Base-by-base conservation (phyloP, 2,888 invertebrate genomes). In the Neelides folsomi region DNA sequence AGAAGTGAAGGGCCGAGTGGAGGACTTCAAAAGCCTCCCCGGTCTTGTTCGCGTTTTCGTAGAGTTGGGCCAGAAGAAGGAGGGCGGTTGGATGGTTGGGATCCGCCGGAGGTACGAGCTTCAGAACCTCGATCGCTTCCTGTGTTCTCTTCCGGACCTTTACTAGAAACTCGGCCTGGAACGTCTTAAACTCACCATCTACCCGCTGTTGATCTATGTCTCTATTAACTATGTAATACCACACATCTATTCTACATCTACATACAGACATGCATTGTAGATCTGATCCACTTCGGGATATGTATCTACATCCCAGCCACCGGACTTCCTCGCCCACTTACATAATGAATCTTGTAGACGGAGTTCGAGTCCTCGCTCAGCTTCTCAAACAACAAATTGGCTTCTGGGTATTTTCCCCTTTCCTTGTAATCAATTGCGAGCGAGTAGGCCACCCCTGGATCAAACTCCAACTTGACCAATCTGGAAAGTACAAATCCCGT, bases 311-410 rank as follows among this genome's bases (percentile, higher is more conserved):
- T 27, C 27, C 7, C 27, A 5, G 27, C 3, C 4, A 27, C 27
- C 27, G 27, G 27, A 27, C 27, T 27, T 27, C 27, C 27, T 27
- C 27, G 46, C 15, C n/a, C 10, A 55, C 59, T 59, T 59, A 61
- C 61, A 48, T 57, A 61, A 56, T 61, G 61, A 51, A 61, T 58
- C 49, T 56, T 57, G 57, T 61, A 59, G 52, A 61, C 57, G n/a
- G 61, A 59, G 51, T 57, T 50, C 42, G 57, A 54, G 39, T 57
- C 54, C 19, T 53, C 54, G 2, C 53, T 49, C 6, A 60, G 56
- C 42, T 51, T 44, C 45, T 57, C 52, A 41, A 61, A 59, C 35
- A 61, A 47, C 38, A 51, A 43, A 13, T 57, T 57, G 16, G 58
- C 60, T 45, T 61, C 60, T 12, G 45, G 43, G 9, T 57, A 38